Evolutionary conservation across 2,113 vertebrate genomes (phyloP), one percentile per base, ranked within the genome.

Genomic region (Heterochromis multidens): DNA sequence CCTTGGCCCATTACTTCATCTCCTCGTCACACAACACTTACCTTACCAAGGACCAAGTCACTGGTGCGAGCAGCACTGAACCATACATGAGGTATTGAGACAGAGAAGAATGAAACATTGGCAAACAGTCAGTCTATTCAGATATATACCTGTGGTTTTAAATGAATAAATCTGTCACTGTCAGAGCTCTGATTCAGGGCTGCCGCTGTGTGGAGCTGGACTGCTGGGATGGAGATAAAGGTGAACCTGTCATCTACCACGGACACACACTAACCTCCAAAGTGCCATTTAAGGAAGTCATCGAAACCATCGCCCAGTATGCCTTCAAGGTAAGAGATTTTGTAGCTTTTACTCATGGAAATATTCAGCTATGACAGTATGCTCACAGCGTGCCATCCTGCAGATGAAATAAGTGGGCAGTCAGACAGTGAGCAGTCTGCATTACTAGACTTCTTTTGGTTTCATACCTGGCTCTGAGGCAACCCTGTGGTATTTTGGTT

Each of bases 1-100:
- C 99, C 1, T 90, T 99, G 17, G 52, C 97, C 54, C 97, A 99
- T 90, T 99, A 99, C 94, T 99, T 97, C 94, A 99, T 99, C 94
- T 99, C 97, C 83, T 97, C 98, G 3, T 99, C 99, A 1, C 99
- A 99, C 94, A 99, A 99, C 80, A 99, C 99, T 57, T 99, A 99
- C 90, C 96, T 99, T 81, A 99, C 98, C 23, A 96, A 96, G 94
- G 97, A 97, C 92, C 99, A 99, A 94, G 96, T 99, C 0, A 97
- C 97, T 0, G 96, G 99, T 6, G 93, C 92, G 91, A 99, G 99
- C 96, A 99, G 98, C 96, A 98, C 98, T 0, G 99, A 99, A 90
- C 97, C 99, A 4, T 99, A 99, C 1, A 93, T 98, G 92, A 97
- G 97, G 99, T 99, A 94, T 99, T 61, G 3, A 43, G 35, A 77